Percentiles rank a stretch among this genome's conserved stretches.
Evolutionary conservation across 2,113 vertebrate species (phyloP).

Genomic region (Cynopterus brachyotis): DNA sequence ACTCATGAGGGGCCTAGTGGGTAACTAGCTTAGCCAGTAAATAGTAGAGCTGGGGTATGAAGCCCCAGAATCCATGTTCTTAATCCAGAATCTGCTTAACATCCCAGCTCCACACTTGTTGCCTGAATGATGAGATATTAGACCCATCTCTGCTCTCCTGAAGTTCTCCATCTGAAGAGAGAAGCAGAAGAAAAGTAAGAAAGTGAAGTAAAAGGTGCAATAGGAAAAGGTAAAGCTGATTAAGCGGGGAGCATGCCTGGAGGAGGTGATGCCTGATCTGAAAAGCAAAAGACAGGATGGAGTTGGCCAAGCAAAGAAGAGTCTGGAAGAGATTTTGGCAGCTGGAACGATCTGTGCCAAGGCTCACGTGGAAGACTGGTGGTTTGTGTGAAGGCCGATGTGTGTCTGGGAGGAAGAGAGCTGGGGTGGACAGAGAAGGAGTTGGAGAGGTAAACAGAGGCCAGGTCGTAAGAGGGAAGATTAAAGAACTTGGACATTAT

Average conservation of each 20-base stretch:
- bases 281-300: not conserved
- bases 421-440: not conserved
- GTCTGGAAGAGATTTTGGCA: not conserved
- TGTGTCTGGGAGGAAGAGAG: not conserved
- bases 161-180: not conserved
- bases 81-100: not conserved
- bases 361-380: not conserved
- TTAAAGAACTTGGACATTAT: not conserved
- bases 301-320: not conserved
- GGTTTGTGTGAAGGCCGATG: not conserved
- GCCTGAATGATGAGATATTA: not conserved
- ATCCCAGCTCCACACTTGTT: not conserved
- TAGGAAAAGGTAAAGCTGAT: not conserved
- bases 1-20: fast-evolving
- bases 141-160: not conserved
- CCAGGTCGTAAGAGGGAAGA: not conserved
- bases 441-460: not conserved
- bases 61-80: not conserved
- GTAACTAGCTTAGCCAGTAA: not conserved
- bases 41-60: fast-evolving
- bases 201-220: fast-evolving
- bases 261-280: not conserved
- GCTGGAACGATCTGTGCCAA: not conserved
- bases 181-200: not conserved
- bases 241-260: not conserved